phyloP scores from a whole-genome alignment of 2,888 invertebrate genomes.

The Tryphoninae sp. region DNA sequence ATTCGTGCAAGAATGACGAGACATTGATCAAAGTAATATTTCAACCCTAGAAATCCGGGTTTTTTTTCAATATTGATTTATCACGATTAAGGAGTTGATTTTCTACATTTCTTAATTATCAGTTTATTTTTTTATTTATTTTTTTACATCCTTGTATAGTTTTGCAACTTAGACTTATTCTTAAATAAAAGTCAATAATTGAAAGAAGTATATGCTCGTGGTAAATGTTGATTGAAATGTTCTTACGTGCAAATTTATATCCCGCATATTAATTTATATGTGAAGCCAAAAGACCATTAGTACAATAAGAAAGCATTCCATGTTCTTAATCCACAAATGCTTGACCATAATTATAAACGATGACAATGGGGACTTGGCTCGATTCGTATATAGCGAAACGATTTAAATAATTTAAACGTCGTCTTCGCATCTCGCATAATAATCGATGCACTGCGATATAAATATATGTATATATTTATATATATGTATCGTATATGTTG shows the following conservation, averaged over 20 bases:
- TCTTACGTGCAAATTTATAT: not conserved
- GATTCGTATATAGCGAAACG: slow-evolving; percentile 69
- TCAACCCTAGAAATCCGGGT: not conserved
- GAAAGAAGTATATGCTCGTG: too few species aligned
- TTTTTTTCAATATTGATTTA: not conserved
- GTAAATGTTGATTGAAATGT: not conserved
- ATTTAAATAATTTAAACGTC: slow-evolving; percentile 72
- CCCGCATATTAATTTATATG: slow-evolving; percentile 3
- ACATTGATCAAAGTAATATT: slow-evolving; percentile 16
- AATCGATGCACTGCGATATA: slow-evolving; percentile 3
- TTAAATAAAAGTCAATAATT: too few species aligned
- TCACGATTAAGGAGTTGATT: too few species aligned
- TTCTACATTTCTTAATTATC: too few species aligned
- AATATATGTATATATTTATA: not conserved
- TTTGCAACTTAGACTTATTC: too few species aligned
- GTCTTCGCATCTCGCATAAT: slow-evolving; percentile 69
- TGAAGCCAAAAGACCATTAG: slow-evolving; percentile 30
- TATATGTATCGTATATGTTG: not conserved
- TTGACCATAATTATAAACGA: slow-evolving; percentile 71
- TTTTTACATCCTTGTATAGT: too few species aligned
- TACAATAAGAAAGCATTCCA: slow-evolving; percentile 54
- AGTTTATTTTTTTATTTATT: too few species aligned
- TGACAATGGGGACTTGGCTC: slow-evolving; percentile 69
- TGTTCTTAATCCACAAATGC: slow-evolving; percentile 58
- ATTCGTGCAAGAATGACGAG: slow-evolving; percentile 34